A percentile compares a stretch with the other conserved stretches of the same genome.
Conservation (phyloP, 2,888 invertebrate genomes). For the Caenorhabditis sp. region DNA sequence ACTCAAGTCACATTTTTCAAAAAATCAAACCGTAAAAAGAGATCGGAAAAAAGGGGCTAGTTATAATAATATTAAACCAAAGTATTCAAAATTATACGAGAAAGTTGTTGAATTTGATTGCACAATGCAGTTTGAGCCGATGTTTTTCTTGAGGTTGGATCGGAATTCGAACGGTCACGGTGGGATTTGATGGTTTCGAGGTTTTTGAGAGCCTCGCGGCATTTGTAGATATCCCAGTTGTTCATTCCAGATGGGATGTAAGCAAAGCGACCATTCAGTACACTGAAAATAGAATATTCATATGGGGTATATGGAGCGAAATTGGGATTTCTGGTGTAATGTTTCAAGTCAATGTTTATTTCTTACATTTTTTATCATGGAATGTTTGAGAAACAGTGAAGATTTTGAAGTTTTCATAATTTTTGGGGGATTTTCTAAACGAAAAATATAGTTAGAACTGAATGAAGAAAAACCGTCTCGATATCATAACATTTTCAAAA, state of each 20-base stretch:
- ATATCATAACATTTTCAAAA: too few species aligned
- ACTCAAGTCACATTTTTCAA: background rate
- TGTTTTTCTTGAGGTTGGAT: background rate
- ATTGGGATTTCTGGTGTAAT: too few species aligned
- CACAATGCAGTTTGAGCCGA: background rate
- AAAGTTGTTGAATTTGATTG: background rate
- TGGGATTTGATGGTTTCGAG: background rate
- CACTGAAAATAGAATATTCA: background rate
- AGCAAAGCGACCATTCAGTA: background rate
- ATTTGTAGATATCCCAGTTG: slow-evolving; percentile 4
- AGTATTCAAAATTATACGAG: background rate
- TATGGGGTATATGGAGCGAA: background rate
- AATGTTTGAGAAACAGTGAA: too few species aligned
- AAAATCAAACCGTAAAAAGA: background rate
- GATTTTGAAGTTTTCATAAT: too few species aligned
- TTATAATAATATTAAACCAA: background rate
- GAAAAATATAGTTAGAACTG: too few species aligned
- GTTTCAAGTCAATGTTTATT: too few species aligned
- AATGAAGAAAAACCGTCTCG: too few species aligned
- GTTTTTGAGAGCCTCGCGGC: slow-evolving; percentile 1
- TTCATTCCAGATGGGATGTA: background rate
- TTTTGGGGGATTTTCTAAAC: too few species aligned
- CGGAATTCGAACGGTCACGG: background rate
- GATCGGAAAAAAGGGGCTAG: background rate
- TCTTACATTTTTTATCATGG: too few species aligned